Evolutionary conservation across 2,113 vertebrate species (phyloP).

Genomic region (Peromyscus maniculatus): DNA sequence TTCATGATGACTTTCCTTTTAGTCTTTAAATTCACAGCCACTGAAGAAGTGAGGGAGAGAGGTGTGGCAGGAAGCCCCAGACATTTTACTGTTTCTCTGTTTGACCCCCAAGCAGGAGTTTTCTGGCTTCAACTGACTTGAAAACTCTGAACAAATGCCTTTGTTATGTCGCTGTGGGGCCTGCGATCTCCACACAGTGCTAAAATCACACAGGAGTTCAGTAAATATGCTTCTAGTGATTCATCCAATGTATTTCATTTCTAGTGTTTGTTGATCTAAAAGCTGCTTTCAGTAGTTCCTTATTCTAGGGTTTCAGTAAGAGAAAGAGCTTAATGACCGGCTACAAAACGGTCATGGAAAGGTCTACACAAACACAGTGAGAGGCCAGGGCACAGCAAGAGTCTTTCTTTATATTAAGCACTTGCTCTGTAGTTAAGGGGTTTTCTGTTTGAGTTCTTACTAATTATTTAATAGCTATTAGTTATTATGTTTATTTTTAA

Average conservation of each 20-base stretch:
- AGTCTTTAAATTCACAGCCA: background rate
- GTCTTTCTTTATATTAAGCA: background rate
- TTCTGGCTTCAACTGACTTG: background rate
- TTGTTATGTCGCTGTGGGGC: background rate
- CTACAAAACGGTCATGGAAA: background rate
- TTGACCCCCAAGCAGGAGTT: background rate
- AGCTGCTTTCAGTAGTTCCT: background rate
- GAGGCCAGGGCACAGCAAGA: background rate
- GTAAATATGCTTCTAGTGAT: background rate
- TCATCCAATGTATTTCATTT: constrained; percentile 55
- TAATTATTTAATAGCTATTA: background rate
- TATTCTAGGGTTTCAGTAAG: background rate
- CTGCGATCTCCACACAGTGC: background rate
- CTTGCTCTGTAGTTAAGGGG: background rate
- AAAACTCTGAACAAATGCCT: background rate
- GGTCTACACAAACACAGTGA: background rate
- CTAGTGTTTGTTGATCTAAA: constrained; percentile 27
- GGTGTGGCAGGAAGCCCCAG: background rate
- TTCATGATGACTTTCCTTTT: background rate
- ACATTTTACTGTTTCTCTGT: background rate
- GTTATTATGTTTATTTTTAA: background rate
- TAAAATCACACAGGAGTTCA: background rate
- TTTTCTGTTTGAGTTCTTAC: background rate
- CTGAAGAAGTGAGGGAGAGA: background rate
- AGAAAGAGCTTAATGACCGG: background rate